phyloP scores from a whole-genome alignment of 2,113 vertebrate genomes.

The Columbina picui region DNA sequence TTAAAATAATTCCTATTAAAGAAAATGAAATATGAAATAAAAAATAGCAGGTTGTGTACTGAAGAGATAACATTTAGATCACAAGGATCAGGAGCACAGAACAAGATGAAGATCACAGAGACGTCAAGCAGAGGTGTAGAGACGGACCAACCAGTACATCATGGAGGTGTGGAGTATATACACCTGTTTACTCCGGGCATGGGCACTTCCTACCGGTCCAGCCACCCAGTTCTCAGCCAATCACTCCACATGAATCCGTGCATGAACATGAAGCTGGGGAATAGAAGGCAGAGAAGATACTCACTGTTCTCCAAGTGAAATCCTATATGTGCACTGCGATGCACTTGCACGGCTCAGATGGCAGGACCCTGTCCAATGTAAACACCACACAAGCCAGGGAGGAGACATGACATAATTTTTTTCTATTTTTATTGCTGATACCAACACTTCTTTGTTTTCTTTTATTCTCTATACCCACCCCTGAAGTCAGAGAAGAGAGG shows the following conservation, averaged over 20 bases:
- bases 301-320: neutral
- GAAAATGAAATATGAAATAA: neutral
- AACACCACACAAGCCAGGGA: neutral
- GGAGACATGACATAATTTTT: neutral
- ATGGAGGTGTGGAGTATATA: neutral
- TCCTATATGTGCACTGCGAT: neutral
- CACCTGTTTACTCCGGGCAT: neutral
- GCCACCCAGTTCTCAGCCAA: neutral
- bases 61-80: neutral
- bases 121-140: neutral
- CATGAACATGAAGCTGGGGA: neutral
- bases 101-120: neutral
- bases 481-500: neutral
- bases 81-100: neutral
- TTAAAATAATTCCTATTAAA: neutral
- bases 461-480: neutral
- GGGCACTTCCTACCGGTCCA: neutral
- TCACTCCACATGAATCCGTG: neutral
- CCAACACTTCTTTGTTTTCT: neutral
- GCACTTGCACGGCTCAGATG: neutral
- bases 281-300: neutral
- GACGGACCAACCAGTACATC: fast-evolving
- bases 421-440: neutral
- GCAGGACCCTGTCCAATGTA: neutral
- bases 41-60: neutral